Evolutionary conservation across 2,888 invertebrate species (phyloP).

Genomic region (Teleiodes luculella): DNA sequence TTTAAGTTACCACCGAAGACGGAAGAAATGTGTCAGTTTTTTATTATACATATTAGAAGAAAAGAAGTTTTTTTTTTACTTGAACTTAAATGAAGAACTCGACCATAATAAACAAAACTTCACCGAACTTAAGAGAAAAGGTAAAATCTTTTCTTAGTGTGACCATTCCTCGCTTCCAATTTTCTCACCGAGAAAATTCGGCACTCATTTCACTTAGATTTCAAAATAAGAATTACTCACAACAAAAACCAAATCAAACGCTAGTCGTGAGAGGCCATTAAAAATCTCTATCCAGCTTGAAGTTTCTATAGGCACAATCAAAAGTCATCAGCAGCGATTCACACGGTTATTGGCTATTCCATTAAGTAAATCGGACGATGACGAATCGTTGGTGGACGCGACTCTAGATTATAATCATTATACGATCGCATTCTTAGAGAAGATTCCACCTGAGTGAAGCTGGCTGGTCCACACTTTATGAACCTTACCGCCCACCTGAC

Average conservation of each 20-base stretch:
- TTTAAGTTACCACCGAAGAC: no score
- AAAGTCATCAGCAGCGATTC: constrained; percentile 54
- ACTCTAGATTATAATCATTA: constrained; percentile 75
- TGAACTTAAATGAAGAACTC: no score
- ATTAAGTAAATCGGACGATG: constrained; percentile 75
- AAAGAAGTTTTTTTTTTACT: no score
- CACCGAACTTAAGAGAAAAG: no score
- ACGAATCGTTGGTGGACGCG: constrained; percentile 63
- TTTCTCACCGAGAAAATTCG: neutral
- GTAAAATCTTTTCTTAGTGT: no score
- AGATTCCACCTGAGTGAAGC: neutral
- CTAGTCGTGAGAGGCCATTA: constrained; percentile 17
- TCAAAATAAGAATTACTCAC: constrained; percentile 1
- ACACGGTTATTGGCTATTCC: constrained; percentile 72
- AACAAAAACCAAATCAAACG: constrained; percentile 15
- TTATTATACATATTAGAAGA: no score
- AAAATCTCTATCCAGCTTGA: constrained; percentile 9
- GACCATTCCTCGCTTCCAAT: no score
- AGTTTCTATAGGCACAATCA: constrained; percentile 35
- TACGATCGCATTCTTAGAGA: constrained; percentile 59
- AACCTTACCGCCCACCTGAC: constrained; percentile 10
- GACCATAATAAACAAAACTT: no score
- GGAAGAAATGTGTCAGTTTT: no score
- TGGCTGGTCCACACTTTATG: constrained; percentile 5
- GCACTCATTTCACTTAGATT: neutral